Percentiles rank a stretch among this genome's conserved stretches.
Evolutionary conservation across 2,797 vertebrate genomes (phyloP).

Genomic region (Myripristis murdjan): DNA sequence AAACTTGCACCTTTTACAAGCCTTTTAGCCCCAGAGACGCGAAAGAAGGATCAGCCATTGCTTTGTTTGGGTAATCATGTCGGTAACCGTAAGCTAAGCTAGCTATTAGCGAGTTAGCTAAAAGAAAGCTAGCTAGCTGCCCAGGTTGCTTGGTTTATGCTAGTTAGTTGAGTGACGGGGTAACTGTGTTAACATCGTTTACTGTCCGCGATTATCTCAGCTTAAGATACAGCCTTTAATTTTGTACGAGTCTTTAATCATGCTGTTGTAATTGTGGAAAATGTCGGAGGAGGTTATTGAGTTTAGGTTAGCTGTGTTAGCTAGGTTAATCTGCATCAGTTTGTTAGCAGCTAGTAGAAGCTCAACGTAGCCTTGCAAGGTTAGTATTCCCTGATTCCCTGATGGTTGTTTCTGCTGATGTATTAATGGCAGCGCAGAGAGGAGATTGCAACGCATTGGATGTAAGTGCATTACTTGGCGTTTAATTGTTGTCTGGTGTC

Average conservation of each 20-base stretch:
- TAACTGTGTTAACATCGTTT: neutral
- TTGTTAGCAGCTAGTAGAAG: constrained; percentile 54
- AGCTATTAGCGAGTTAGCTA: constrained; percentile 64
- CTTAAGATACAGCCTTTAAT: neutral
- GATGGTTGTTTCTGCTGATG: neutral
- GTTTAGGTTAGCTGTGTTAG: constrained; percentile 49
- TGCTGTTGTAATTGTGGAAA: constrained; percentile 17
- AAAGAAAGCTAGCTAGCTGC: constrained; percentile 52
- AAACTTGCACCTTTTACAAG: neutral
- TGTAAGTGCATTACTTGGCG: neutral
- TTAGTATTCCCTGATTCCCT: neutral
- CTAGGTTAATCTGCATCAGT: constrained; percentile 53
- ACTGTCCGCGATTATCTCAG: neutral
- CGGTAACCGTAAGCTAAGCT: constrained; percentile 61
- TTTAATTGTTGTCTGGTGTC: neutral
- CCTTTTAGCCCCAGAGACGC: neutral
- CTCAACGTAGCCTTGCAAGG: constrained; percentile 6
- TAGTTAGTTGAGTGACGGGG: constrained; percentile 13
- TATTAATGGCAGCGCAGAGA: neutral
- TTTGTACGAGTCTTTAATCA: neutral
- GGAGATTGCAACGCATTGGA: neutral
- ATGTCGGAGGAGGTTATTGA: constrained; percentile 12
- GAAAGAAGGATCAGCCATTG: constrained; percentile 1
- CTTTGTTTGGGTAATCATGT: constrained; percentile 43
- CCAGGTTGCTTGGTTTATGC: constrained; percentile 40